These are phyloP conservation scores for Ophonus ardosiacus DNA, from an alignment of 2,888 invertebrate species.

Conservation along the genomic window DNA sequence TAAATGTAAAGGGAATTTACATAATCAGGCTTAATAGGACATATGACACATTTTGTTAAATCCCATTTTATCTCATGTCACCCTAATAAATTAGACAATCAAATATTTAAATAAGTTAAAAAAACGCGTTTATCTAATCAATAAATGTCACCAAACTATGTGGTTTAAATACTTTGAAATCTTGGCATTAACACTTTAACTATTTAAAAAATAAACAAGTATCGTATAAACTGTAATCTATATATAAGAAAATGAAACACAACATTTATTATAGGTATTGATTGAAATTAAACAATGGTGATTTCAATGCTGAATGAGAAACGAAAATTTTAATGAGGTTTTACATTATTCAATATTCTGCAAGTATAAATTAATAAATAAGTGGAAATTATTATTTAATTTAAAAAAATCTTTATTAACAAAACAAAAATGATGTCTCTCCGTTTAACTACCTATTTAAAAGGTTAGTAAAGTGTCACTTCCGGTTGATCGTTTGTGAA, in stretches of 20 bases:
- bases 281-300: neutral
- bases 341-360: neutral
- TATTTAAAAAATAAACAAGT: neutral
- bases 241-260: neutral
- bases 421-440: no score
- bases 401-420: neutral
- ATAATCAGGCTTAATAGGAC: neutral
- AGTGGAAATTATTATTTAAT: neutral
- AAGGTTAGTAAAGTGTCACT: no score
- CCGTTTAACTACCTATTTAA: no score
- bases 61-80: neutral
- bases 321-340: neutral
- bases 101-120: conserved; percentile 4
- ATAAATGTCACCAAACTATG: neutral
- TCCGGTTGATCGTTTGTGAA: no score
- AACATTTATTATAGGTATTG: neutral
- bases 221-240: neutral
- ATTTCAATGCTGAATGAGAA: neutral
- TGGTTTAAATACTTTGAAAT: neutral
- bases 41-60: neutral
- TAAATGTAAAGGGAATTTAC: neutral
- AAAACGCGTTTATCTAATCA: neutral
- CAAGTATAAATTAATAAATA: neutral
- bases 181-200: neutral
- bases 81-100: conserved; percentile 6